Conservation (phyloP, 2,797 vertebrate genomes). For the Sphenodon punctatus region DNA sequence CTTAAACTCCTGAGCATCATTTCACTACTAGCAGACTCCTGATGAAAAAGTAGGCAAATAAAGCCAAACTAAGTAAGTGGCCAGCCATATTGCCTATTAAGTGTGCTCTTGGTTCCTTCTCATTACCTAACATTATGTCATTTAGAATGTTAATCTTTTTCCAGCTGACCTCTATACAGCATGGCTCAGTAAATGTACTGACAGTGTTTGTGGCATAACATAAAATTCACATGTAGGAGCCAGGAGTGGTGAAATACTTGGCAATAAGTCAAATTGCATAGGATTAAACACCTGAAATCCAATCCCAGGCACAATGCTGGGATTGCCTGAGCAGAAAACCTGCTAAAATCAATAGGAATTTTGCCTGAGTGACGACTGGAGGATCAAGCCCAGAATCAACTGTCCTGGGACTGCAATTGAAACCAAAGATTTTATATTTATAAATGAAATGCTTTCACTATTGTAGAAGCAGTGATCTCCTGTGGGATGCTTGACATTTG, state of each 20-base stretch:
- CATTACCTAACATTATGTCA: slow-evolving; percentile 8
- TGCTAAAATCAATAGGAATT: neutral
- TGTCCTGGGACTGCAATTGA: slow-evolving; percentile 31
- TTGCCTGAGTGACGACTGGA: slow-evolving; percentile 7
- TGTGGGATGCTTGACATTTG: slow-evolving; percentile 32
- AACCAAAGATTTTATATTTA: slow-evolving; percentile 5
- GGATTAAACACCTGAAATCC: slow-evolving; percentile 29
- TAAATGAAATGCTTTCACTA: slow-evolving; percentile 18
- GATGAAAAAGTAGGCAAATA: neutral
- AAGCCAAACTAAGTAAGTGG: neutral
- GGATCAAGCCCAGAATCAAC: slow-evolving; percentile 16
- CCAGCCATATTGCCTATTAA: neutral
- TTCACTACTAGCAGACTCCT: neutral
- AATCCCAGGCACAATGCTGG: neutral
- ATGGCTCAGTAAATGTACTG: slow-evolving; percentile 18
- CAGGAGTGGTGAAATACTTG: slow-evolving; percentile 51
- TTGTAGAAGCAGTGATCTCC: neutral
- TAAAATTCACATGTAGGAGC: slow-evolving; percentile 16
- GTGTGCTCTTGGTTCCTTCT: slow-evolving; percentile 7
- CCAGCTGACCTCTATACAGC: slow-evolving; percentile 23
- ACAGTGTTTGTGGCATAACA: slow-evolving; percentile 44
- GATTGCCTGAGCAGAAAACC: slow-evolving; percentile 23
- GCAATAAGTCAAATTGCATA: slow-evolving; percentile 5
- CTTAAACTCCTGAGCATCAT: neutral
- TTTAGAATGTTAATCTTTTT: slow-evolving; percentile 28